Percentiles rank a stretch among this genome's conserved stretches.
Conservation (phyloP, 2,113 vertebrate genomes). For the Coregonus clupeaformis region DNA sequence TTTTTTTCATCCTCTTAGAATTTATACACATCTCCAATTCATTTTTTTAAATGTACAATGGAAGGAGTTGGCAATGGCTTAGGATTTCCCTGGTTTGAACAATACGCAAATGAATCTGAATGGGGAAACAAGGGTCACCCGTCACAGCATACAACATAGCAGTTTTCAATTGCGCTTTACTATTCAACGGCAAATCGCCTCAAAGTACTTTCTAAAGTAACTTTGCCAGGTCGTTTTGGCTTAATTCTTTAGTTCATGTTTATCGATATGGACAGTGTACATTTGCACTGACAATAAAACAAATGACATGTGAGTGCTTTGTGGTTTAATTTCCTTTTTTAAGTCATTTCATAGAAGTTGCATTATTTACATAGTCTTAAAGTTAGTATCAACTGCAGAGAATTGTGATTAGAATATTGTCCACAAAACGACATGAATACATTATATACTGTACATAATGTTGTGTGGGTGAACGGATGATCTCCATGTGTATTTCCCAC, state of each 20-base stretch:
- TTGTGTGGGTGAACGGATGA: too few species aligned
- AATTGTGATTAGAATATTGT: too few species aligned
- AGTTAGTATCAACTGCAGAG: not conserved
- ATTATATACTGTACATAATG: too few species aligned
- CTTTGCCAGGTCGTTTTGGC: slow-evolving; percentile 7
- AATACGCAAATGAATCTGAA: not conserved
- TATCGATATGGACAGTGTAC: not conserved
- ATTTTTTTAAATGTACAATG: not conserved
- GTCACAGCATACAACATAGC: not conserved
- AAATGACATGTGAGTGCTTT: not conserved
- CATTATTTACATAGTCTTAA: not conserved
- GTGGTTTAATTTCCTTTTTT: slow-evolving; percentile 3
- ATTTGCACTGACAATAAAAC: slow-evolving; percentile 31
- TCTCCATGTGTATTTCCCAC: too few species aligned
- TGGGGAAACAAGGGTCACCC: not conserved
- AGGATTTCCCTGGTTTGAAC: not conserved
- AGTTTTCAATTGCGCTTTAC: not conserved
- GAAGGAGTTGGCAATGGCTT: not conserved
- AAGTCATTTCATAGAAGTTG: not conserved
- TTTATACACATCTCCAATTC: not conserved
- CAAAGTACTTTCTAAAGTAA: too few species aligned
- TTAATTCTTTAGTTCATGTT: not conserved
- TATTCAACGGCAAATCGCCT: not conserved
- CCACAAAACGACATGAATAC: too few species aligned
- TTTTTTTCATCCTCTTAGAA: not conserved